Conservation (phyloP, 2,888 invertebrate genomes). For the Uropetala carovei region DNA sequence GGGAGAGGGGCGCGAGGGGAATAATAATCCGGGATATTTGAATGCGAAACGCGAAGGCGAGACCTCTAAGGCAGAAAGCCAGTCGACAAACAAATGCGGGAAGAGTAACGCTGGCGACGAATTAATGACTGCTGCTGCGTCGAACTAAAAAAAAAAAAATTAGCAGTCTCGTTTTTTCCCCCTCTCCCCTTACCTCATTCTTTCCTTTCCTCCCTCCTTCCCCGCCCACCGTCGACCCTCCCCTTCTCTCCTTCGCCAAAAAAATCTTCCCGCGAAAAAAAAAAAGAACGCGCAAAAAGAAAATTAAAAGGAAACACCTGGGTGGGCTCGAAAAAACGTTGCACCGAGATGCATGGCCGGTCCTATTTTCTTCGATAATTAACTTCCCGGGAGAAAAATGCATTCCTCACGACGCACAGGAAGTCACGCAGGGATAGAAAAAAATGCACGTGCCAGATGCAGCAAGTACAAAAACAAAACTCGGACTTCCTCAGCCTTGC, state of each 20-base stretch:
- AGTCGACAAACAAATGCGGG: slow-evolving; percentile 53
- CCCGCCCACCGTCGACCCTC: background rate
- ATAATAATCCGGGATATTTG: slow-evolving; percentile 36
- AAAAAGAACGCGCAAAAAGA: background rate
- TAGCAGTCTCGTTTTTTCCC: background rate
- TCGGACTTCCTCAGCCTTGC: slow-evolving; percentile 21
- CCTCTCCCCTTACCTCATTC: background rate
- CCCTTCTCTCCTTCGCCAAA: background rate
- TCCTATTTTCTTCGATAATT: slow-evolving; percentile 58
- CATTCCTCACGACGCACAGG: background rate
- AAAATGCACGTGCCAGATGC: background rate
- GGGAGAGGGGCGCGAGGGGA: background rate
- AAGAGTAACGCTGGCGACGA: slow-evolving; percentile 31
- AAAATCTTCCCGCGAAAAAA: slow-evolving; percentile 32
- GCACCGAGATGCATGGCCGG: slow-evolving; percentile 39
- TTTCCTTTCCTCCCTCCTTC: slow-evolving; percentile 1
- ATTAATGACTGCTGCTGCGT: slow-evolving; percentile 54
- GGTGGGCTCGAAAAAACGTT: slow-evolving; percentile 29
- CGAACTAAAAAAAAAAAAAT: slow-evolving; percentile 35
- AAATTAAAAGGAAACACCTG: slow-evolving; percentile 52
- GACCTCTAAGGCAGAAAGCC: slow-evolving; percentile 62
- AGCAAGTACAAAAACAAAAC: background rate
- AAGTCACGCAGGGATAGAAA: background rate
- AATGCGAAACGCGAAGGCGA: slow-evolving; percentile 48
- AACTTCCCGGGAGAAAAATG: slow-evolving; percentile 36